phyloP scores from a whole-genome alignment of 2,113 vertebrate genomes.

The Proterorhinus semilunaris region DNA sequence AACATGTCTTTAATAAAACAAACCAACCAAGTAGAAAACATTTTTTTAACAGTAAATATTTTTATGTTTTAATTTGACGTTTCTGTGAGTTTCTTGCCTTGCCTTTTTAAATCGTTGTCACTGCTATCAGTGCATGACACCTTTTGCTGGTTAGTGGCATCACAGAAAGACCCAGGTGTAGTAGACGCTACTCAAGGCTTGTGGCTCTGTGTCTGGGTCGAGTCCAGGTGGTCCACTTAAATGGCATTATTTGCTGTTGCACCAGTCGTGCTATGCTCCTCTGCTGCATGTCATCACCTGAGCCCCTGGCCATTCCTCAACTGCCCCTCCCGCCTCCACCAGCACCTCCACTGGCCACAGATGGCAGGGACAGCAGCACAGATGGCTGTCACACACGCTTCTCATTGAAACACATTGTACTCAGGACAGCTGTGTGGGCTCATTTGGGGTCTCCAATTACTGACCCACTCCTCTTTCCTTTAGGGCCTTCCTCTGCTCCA shows the following conservation, averaged over 20 bases:
- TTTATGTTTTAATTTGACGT: too few species aligned
- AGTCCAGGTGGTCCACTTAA: conserved; percentile 24
- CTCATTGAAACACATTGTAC: conserved; percentile 36
- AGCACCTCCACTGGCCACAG: conserved; percentile 46
- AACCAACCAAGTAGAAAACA: too few species aligned
- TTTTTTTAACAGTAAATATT: too few species aligned
- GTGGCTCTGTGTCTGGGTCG: conserved; percentile 35
- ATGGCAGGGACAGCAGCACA: conserved; percentile 51
- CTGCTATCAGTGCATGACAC: conserved; percentile 34
- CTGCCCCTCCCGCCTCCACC: conserved; percentile 31
- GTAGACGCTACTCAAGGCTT: conserved; percentile 31
- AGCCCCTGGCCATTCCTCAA: conserved; percentile 30
- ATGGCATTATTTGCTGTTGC: conserved; percentile 39
- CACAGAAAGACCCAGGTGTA: conserved; percentile 59
- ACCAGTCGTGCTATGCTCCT: conserved; percentile 32
- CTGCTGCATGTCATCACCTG: conserved; percentile 47
- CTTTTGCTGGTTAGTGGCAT: conserved; percentile 43
- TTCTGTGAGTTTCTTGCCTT: too few species aligned
- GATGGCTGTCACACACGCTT: conserved; percentile 56
- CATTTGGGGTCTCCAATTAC: conserved; percentile 58
- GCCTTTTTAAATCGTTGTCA: conserved; percentile 1
- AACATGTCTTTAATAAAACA: too few species aligned
- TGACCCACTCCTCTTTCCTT: conserved; percentile 36
- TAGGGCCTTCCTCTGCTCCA: conserved; percentile 90
- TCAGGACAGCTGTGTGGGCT: conserved; percentile 50